Base-by-base conservation (phyloP, 1,140 invertebrate genomes). In the Teleogryllus occipitalis region DNA sequence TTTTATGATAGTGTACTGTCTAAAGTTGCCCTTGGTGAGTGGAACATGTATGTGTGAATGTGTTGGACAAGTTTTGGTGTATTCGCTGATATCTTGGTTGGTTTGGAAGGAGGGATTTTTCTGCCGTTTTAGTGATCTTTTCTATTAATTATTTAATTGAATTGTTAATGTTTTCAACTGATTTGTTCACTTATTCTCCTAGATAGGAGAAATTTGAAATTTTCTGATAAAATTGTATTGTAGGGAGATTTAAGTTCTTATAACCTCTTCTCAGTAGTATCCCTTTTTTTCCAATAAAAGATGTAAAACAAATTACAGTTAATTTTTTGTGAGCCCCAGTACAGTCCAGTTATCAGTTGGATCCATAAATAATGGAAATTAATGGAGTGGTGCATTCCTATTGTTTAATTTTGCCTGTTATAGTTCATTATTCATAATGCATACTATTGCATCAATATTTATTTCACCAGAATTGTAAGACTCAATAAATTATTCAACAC, bases 401-500 rank as follows among this genome's bases (percentile, higher is more conserved):
- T 7, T 65, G 54, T 65, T 65, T 14, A 14, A 65, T 65, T 65
- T 65, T 18, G 18, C 18, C 18, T 65, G 54, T 39, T 39, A 65
- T 18, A 14, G 54, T 65, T 65, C 2, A 14, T 65, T 65, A 10
- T 65, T 14, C 54, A 65, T 65, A 18, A 65, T 65, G 54, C 54
- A 65, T 65, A 14, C 54, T 65, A 65, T 14, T 65, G 54, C 54
- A 65, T 65, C 18, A 65, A 65, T 65, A 65, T 65, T 65, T 65
- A 65, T 65, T 65, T 65, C 54, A 65, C 54, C 54, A 14, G 54
- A 65, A 65, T 10, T 65, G 54, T 65, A 65, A 14, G 54, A 65
- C 54, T 65, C 54, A 65, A 65, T 65, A 65, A 65, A 65, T 65
- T 65, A 65, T 65, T 65, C 54, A 65, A 65, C 54, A 65, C 54